Conservation (phyloP, 2,797 vertebrate species). For the Melanotaenia maccullochi region DNA sequence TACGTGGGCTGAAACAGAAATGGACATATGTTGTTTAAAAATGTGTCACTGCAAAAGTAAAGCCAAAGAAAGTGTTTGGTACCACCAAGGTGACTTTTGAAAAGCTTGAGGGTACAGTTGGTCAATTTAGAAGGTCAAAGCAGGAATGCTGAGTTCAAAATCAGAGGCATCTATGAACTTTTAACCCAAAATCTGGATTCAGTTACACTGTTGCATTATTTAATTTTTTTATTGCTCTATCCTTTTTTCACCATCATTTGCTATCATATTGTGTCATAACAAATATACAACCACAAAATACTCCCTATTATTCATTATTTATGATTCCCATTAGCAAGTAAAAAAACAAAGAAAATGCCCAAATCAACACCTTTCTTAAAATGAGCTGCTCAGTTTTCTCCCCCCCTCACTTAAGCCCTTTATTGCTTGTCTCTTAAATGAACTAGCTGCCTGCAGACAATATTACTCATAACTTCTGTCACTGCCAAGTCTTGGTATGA, state of each 20-base stretch:
- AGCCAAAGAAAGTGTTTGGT: constrained; percentile 23
- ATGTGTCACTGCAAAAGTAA: constrained; percentile 46
- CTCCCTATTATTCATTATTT: constrained; percentile 74
- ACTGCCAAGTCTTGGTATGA: constrained; percentile 81
- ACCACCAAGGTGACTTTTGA: constrained; percentile 37
- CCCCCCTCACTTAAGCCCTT: constrained; percentile 65
- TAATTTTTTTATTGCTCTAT: not conserved
- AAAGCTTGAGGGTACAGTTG: constrained; percentile 33
- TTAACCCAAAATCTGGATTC: constrained; percentile 63
- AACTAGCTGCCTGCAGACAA: constrained; percentile 78
- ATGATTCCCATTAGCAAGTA: constrained; percentile 65
- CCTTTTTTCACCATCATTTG: constrained; percentile 30
- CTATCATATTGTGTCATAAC: constrained; percentile 46
- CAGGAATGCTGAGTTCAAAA: constrained; percentile 49
- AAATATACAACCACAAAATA: constrained; percentile 55
- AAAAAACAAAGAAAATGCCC: constrained; percentile 78
- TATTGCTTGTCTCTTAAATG: constrained; percentile 81
- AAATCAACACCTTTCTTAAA: constrained; percentile 80
- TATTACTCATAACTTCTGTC: constrained; percentile 78
- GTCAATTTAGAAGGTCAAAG: constrained; percentile 61
- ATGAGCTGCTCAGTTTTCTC: constrained; percentile 44
- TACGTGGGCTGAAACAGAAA: constrained; percentile 56
- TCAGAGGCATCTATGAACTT: constrained; percentile 54
- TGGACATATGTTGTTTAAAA: constrained; percentile 38
- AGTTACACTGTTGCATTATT: constrained; percentile 27